phyloP scores from a whole-genome alignment of 2,888 invertebrate species.

The Orthonychiurus folsomi region DNA sequence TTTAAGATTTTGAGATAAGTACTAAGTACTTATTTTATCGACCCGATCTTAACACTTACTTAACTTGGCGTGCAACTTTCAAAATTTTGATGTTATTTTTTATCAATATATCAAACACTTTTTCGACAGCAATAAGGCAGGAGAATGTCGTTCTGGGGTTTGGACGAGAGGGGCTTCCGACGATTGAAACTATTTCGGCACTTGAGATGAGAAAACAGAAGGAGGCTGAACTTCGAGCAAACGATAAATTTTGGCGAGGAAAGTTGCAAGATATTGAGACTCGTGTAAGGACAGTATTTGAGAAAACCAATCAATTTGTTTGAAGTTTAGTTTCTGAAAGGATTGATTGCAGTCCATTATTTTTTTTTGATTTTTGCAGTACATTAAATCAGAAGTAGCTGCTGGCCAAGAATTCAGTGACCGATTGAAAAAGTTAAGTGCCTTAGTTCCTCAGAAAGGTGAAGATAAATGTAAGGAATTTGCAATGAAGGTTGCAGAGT shows the following conservation, averaged over 20 bases:
- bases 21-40: too few species aligned
- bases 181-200: slow-evolving; percentile 37
- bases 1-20: too few species aligned
- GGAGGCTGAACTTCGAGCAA: slow-evolving; percentile 34
- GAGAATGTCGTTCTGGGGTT: slow-evolving; percentile 15
- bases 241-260: slow-evolving; percentile 32
- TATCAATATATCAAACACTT: too few species aligned
- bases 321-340: neutral
- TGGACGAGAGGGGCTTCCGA: slow-evolving; percentile 20
- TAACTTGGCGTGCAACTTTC: too few species aligned
- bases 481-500: slow-evolving; percentile 33
- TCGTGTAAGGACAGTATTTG: slow-evolving; percentile 21
- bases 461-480: slow-evolving; percentile 30
- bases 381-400: slow-evolving; percentile 36
- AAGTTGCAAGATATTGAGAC: slow-evolving; percentile 37
- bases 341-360: neutral
- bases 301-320: neutral
- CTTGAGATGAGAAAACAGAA: slow-evolving; percentile 36
- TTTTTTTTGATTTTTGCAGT: slow-evolving; percentile 21
- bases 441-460: slow-evolving; percentile 34
- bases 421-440: slow-evolving; percentile 34
- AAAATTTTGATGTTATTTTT: too few species aligned
- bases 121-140: neutral
- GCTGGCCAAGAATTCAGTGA: slow-evolving; percentile 36
- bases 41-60: too few species aligned